These are phyloP conservation scores for Megaceryle torquata DNA, from an alignment of 2,113 vertebrate species.

Conservation along the genomic window DNA sequence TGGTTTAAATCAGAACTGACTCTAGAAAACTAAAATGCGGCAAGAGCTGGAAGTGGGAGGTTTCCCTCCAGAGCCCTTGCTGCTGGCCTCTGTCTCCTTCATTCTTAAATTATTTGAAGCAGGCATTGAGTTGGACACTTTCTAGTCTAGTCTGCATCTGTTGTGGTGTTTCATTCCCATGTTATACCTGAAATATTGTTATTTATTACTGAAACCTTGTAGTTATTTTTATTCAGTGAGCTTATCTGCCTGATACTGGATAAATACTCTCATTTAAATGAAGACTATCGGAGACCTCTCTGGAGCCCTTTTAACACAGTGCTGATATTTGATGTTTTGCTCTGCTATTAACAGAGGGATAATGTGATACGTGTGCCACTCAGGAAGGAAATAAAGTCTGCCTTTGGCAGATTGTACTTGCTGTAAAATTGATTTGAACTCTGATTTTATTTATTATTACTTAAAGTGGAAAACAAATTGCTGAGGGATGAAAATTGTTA, in stretches of 20 bases:
- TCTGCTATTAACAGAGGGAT: slow-evolving; percentile 24
- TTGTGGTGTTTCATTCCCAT: neutral
- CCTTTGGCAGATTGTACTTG: neutral
- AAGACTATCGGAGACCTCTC: neutral
- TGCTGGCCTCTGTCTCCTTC: neutral
- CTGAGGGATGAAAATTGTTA: neutral
- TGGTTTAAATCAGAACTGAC: neutral
- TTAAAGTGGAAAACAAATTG: neutral
- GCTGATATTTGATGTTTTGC: slow-evolving; percentile 24
- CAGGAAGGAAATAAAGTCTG: neutral
- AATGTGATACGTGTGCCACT: neutral
- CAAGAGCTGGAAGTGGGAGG: neutral
- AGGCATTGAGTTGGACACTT: neutral
- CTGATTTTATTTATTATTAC: neutral
- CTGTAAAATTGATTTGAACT: neutral
- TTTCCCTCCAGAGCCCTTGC: neutral
- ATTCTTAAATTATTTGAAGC: neutral
- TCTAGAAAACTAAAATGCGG: neutral
- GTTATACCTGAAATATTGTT: neutral
- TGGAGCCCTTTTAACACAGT: neutral
- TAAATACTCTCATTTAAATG: slow-evolving; percentile 4
- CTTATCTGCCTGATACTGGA: neutral
- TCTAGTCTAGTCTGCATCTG: neutral
- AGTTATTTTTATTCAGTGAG: neutral
- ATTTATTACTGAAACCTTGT: neutral